Conservation (phyloP, 2,797 vertebrate genomes). For the Chiloscyllium punctatum region DNA sequence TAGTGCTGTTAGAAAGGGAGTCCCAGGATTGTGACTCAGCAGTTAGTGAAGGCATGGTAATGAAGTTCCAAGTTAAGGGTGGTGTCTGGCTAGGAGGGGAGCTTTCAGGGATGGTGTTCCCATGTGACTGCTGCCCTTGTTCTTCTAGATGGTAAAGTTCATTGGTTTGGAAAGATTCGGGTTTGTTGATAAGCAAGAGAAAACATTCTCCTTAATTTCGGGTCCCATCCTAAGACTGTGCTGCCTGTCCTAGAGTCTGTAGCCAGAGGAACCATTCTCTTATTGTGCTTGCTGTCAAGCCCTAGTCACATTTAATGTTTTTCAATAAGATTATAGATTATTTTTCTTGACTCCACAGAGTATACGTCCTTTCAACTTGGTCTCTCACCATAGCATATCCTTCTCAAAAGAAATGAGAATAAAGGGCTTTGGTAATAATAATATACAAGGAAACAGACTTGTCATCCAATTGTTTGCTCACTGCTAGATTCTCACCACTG, state of each 20-base stretch:
- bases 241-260: not conserved
- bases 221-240: not conserved
- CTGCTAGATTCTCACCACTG: not conserved
- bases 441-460: not conserved
- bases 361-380: not conserved
- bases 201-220: too few relatives aligned
- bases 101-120: too few relatives aligned
- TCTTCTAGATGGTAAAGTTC: too few relatives aligned
- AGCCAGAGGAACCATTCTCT: not conserved
- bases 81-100: too few relatives aligned
- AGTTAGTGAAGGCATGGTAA: too few relatives aligned
- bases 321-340: not conserved
- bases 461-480: not conserved
- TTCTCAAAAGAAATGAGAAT: not conserved
- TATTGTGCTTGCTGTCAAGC: not conserved
- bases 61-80: too few relatives aligned
- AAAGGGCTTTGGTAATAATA: not conserved
- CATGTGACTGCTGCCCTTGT: too few relatives aligned
- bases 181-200: too few relatives aligned
- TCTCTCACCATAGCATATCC: not conserved
- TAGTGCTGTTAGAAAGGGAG: too few relatives aligned
- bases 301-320: not conserved
- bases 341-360: not conserved
- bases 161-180: too few relatives aligned
- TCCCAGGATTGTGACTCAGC: too few relatives aligned